These are phyloP conservation scores for Carlito syrichta DNA, from an alignment of 2,113 vertebrate species.

Conservation along the genomic window DNA sequence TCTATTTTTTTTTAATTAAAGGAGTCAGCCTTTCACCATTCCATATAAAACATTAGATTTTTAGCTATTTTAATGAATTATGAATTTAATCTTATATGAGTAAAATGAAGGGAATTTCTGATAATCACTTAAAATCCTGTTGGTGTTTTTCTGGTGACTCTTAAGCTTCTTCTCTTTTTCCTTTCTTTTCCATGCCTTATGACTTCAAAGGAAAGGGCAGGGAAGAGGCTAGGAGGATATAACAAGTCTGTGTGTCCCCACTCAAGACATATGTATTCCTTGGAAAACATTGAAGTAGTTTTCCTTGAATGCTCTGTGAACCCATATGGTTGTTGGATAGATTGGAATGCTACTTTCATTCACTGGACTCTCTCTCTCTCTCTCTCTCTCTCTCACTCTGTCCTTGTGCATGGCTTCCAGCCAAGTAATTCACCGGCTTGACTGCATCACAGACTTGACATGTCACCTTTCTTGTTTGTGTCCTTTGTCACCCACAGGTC, in stretches of 20 bases:
- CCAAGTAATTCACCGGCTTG: conserved; percentile 82
- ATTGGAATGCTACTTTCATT: not conserved
- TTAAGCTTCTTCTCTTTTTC: not conserved
- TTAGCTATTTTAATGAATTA: conserved; percentile 2
- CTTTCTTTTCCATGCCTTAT: not conserved
- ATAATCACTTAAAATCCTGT: not conserved
- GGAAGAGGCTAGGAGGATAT: not conserved
- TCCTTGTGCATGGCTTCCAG: conserved; percentile 80
- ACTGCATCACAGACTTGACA: conserved; percentile 82
- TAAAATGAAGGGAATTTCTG: conserved; percentile 10
- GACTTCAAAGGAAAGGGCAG: not conserved
- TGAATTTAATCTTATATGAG: not conserved
- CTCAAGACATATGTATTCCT: not conserved
- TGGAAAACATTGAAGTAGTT: conserved; percentile 5
- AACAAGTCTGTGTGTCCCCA: not conserved
- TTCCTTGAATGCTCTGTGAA: conserved; percentile 60
- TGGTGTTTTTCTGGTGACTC: not conserved
- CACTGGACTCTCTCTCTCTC: conserved; percentile 51
- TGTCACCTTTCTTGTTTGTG: conserved; percentile 84
- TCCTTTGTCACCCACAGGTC: conserved; percentile 89
- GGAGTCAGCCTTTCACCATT: not conserved
- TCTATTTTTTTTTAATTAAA: not conserved
- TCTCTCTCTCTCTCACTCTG: conserved; percentile 56
- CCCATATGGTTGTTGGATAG: not conserved
- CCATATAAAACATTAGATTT: not conserved